These are phyloP conservation scores for Muscina levida DNA, from an alignment of 2,888 invertebrate species.

Conservation along the genomic window DNA sequence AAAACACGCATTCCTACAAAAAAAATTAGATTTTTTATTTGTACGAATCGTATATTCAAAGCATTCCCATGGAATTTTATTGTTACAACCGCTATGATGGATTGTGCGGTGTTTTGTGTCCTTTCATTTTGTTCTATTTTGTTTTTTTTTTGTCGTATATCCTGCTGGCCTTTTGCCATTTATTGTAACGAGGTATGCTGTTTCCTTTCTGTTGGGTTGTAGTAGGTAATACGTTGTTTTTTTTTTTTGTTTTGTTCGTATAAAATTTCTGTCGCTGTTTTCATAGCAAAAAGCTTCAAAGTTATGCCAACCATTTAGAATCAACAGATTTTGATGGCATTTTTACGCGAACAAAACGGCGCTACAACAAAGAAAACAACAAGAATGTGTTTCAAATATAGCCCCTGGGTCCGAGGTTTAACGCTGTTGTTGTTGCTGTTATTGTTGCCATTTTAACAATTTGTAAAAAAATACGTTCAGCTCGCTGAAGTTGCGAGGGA, in stretches of 20 bases:
- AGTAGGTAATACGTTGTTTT: background rate
- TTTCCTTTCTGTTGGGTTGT: background rate
- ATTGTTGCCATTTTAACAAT: background rate
- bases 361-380: background rate
- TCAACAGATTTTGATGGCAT: slow-evolving; percentile 45
- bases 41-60: slow-evolving; percentile 41
- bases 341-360: background rate
- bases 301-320: slow-evolving; percentile 48
- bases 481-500: too few species aligned
- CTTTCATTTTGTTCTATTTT: too few species aligned
- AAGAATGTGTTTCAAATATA: background rate
- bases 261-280: slow-evolving; percentile 1
- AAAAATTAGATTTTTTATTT: too few species aligned
- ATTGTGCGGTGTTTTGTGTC: slow-evolving; percentile 52
- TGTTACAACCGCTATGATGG: slow-evolving; percentile 50
- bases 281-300: slow-evolving; percentile 23
- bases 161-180: slow-evolving; percentile 55
- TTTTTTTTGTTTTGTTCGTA: slow-evolving; percentile 36
- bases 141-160: slow-evolving; percentile 34
- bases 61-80: slow-evolving; percentile 49
- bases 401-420: background rate
- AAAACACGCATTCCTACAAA: too few species aligned
- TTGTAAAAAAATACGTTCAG: background rate
- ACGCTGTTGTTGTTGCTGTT: too few species aligned
- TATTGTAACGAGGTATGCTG: background rate